These are phyloP conservation scores for Pachyseris speciosa DNA, from an alignment of 64 coral and sea anemone species.

Conservation along the genomic window DNA sequence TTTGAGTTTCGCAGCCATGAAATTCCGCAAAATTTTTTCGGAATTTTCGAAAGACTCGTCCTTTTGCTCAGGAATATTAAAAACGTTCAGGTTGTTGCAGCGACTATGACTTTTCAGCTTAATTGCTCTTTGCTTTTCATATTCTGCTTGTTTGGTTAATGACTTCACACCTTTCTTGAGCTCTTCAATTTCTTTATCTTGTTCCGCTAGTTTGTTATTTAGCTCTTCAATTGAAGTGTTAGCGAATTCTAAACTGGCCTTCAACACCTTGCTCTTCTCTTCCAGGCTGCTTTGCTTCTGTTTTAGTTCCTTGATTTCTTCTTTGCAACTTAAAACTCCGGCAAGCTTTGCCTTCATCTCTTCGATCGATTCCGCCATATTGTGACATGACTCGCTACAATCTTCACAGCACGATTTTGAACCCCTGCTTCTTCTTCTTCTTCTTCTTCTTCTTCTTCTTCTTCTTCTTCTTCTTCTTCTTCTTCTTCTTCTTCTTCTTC, in stretches of 20 bases:
- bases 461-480: slow-evolving; percentile 3
- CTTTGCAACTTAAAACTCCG: background rate
- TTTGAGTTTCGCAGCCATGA: background rate
- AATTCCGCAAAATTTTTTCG: background rate
- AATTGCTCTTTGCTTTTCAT: slow-evolving; percentile 4
- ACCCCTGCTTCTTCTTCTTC: background rate
- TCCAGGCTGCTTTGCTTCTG: background rate
- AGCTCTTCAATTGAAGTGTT: slow-evolving; percentile 4
- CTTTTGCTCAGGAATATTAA: background rate
- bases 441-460: background rate
- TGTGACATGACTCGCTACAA: background rate
- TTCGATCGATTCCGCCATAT: background rate
- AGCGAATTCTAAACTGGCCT: slow-evolving; percentile 23
- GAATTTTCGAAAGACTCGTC: background rate
- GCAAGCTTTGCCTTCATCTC: slow-evolving; percentile 19
- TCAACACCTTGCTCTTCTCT: background rate
- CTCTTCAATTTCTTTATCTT: background rate
- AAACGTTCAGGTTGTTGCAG: background rate
- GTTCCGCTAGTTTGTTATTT: background rate
- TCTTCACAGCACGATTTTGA: background rate
- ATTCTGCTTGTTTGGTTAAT: background rate
- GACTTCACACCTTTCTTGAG: background rate
- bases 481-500: slow-evolving; percentile 15
- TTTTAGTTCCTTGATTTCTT: slow-evolving; percentile 23
- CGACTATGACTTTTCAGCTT: background rate